phyloP scores from a whole-genome alignment of 2,888 invertebrate species.

The Thereva nobilitata region DNA sequence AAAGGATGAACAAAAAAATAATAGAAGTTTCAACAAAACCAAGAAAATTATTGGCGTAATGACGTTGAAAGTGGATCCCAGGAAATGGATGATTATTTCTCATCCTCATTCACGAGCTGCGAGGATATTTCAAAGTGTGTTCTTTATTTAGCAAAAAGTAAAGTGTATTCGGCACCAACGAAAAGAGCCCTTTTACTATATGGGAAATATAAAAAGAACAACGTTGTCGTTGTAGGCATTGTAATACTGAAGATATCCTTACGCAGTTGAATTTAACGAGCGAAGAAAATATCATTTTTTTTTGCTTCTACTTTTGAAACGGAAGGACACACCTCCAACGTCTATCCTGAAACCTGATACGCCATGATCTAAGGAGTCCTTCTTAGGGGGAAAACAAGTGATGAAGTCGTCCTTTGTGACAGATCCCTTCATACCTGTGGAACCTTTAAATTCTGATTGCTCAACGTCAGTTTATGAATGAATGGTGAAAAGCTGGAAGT shows the following conservation, averaged over 20 bases:
- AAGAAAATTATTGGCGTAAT: slow-evolving; percentile 20
- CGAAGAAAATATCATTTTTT: slow-evolving; percentile 12
- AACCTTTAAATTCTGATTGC: background rate
- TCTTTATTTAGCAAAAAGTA: slow-evolving; percentile 4
- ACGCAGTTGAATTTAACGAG: slow-evolving; percentile 13
- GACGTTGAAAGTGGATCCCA: slow-evolving; percentile 48
- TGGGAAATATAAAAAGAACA: slow-evolving; percentile 21
- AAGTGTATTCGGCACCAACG: slow-evolving; percentile 13
- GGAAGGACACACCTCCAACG: slow-evolving; percentile 41
- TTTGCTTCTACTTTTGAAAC: slow-evolving; percentile 17
- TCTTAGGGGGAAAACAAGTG: slow-evolving; percentile 52
- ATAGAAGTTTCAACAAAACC: slow-evolving; percentile 6
- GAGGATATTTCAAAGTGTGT: background rate
- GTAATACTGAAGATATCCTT: slow-evolving; percentile 15
- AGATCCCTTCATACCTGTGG: slow-evolving; percentile 3
- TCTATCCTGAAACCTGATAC: slow-evolving; percentile 23
- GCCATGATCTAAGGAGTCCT: background rate
- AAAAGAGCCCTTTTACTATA: slow-evolving; percentile 5
- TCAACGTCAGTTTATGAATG: slow-evolving; percentile 21
- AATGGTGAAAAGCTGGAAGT: slow-evolving; percentile 9
- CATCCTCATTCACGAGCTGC: background rate
- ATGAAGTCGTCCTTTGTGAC: slow-evolving; percentile 54
- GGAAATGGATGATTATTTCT: slow-evolving; percentile 52
- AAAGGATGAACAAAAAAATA: slow-evolving; percentile 3
- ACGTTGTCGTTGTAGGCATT: background rate